phyloP scores from a whole-genome alignment of 2,797 vertebrate genomes.

The Etheostoma perlongum region DNA sequence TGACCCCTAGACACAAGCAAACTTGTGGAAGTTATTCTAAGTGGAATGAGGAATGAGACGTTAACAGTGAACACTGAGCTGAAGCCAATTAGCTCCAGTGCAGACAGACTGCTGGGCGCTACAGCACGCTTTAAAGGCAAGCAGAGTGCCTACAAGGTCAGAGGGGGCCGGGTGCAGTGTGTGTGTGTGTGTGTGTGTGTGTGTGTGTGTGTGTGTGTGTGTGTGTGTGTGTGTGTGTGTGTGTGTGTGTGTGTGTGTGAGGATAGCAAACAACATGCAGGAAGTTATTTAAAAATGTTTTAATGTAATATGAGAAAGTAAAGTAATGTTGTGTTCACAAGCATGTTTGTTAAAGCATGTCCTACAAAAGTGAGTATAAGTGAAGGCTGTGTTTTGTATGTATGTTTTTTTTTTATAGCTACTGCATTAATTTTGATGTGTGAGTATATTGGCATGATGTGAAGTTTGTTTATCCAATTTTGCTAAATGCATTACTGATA shows the following conservation, averaged over 20 bases:
- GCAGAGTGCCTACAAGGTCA: conserved; percentile 70
- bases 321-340: too few species aligned
- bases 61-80: conserved; percentile 74
- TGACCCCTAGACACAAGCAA: conserved; percentile 79
- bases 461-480: not conserved
- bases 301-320: not conserved
- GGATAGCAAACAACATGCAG: not conserved
- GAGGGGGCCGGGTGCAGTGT: conserved; percentile 19
- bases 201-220: not conserved
- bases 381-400: too few species aligned
- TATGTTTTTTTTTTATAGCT: too few species aligned
- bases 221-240: not conserved
- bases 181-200: not conserved
- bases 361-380: not conserved
- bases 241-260: not conserved
- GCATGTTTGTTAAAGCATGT: not conserved
- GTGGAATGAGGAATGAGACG: conserved; percentile 80
- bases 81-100: conserved; percentile 76
- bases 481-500: not conserved
- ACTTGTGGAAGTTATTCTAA: conserved; percentile 79
- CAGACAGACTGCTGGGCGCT: conserved; percentile 80
- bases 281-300: not conserved
- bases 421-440: not conserved
- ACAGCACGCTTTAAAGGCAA: conserved; percentile 57
- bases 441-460: not conserved